Evolutionary conservation across 2,888 invertebrate species (phyloP).

Genomic region (Didymodactylos carnosus): DNA sequence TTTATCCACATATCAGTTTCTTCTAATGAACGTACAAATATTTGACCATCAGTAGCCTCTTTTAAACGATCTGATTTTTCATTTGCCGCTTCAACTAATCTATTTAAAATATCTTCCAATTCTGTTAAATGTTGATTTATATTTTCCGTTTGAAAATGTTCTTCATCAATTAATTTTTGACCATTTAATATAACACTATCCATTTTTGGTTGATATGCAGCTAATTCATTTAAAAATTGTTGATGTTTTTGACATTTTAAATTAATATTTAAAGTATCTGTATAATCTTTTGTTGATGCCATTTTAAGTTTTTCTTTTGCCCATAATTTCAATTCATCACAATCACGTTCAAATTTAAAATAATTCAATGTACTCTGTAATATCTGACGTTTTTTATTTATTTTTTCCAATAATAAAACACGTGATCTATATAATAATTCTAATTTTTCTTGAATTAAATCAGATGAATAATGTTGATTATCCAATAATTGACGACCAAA

Average conservation of each 20-base stretch:
- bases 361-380: conserved; percentile 83
- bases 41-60: conserved; percentile 86
- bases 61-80: conserved; percentile 52
- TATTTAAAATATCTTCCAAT: conserved; percentile 74
- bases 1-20: conserved; percentile 93
- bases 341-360: conserved; percentile 93
- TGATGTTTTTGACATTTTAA: conserved; percentile 91
- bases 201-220: conserved; percentile 80
- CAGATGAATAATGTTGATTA: conserved; percentile 91
- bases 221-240: conserved; percentile 91
- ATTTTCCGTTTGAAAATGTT: conserved; percentile 64
- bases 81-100: conserved; percentile 66
- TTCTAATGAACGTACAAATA: conserved; percentile 91
- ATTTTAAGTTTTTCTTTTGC: conserved; percentile 91
- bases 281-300: conserved; percentile 38
- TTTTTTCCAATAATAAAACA: conserved; percentile 68
- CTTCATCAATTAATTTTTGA: conserved; percentile 59
- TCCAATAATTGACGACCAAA: conserved; percentile 92
- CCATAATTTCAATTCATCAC: conserved; percentile 97
- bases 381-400: conserved; percentile 59
- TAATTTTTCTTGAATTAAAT: conserved; percentile 79
- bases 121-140: conserved; percentile 39
- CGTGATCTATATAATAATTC: conserved; percentile 64
- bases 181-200: conserved; percentile 79
- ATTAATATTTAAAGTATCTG: conserved; percentile 88